Evolutionary conservation across 2,797 vertebrate genomes (phyloP).

Genomic region (Percopsis omiscomaycus): DNA sequence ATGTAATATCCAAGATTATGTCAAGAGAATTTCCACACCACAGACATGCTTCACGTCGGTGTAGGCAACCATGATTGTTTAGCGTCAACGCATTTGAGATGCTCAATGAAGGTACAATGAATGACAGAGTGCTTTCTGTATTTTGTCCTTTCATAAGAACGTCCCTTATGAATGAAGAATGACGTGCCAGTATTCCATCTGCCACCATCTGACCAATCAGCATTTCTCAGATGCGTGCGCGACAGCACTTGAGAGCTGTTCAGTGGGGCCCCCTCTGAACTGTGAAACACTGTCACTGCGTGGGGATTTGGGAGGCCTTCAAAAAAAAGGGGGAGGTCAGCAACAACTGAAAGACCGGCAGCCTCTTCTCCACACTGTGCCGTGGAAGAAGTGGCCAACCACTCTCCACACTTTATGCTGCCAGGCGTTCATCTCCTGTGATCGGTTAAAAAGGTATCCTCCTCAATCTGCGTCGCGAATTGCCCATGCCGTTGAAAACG

Average conservation of each 20-base stretch:
- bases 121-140: too few relatives aligned
- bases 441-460: background rate
- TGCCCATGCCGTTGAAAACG: too few relatives aligned
- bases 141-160: too few relatives aligned
- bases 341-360: constrained; percentile 19
- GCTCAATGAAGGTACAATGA: too few relatives aligned
- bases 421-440: background rate
- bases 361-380: constrained; percentile 8
- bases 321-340: constrained; percentile 28
- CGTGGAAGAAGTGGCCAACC: background rate
- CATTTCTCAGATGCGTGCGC: constrained; percentile 21
- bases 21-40: too few relatives aligned
- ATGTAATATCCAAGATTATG: too few relatives aligned
- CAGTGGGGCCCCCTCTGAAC: constrained; percentile 10
- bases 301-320: constrained; percentile 1
- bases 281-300: constrained; percentile 10
- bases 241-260: constrained; percentile 41
- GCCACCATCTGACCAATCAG: constrained; percentile 30
- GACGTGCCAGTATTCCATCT: too few relatives aligned
- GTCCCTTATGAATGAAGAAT: too few relatives aligned
- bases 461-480: too few relatives aligned
- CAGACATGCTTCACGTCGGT: too few relatives aligned
- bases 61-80: too few relatives aligned
- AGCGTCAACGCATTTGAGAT: too few relatives aligned
- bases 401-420: background rate